A percentile compares a stretch with the other conserved stretches of the same genome.
Conservation (phyloP, 2,888 invertebrate species). For the Hydrotaea diabolus region DNA sequence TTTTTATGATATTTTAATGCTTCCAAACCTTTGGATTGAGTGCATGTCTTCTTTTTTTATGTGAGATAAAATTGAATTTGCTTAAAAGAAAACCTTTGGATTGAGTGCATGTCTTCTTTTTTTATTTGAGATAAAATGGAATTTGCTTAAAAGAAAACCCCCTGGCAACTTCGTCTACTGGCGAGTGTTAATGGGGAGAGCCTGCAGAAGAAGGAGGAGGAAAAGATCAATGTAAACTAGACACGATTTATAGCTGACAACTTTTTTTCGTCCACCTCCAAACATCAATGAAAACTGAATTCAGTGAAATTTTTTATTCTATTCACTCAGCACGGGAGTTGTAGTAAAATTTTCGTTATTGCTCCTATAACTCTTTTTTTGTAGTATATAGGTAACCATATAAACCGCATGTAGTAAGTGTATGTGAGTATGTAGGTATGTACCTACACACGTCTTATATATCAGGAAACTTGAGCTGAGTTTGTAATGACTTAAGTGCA, state of each 20-base stretch:
- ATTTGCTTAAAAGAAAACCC: conserved; percentile 14
- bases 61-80: conserved; percentile 40
- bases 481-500: neutral
- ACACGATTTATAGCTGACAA: conserved; percentile 71
- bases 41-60: conserved; percentile 7
- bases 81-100: neutral
- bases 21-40: neutral
- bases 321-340: conserved; percentile 10
- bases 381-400: neutral
- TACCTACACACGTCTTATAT: neutral
- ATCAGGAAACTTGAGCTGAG: neutral
- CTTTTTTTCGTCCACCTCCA: conserved; percentile 53
- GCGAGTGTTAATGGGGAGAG: conserved; percentile 14
- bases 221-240: conserved; percentile 46
- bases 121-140: conserved; percentile 35
- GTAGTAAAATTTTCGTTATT: conserved; percentile 34
- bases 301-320: conserved; percentile 44
- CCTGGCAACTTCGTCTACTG: neutral
- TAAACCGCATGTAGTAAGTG: conserved; percentile 26
- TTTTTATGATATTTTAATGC: conserved; percentile 4
- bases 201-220: neutral
- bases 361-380: neutral
- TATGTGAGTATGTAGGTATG: neutral
- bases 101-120: neutral
- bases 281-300: conserved; percentile 57